Evolutionary conservation across 1,140 invertebrate species (phyloP).

Genomic region (Eupristina koningsbergeri): DNA sequence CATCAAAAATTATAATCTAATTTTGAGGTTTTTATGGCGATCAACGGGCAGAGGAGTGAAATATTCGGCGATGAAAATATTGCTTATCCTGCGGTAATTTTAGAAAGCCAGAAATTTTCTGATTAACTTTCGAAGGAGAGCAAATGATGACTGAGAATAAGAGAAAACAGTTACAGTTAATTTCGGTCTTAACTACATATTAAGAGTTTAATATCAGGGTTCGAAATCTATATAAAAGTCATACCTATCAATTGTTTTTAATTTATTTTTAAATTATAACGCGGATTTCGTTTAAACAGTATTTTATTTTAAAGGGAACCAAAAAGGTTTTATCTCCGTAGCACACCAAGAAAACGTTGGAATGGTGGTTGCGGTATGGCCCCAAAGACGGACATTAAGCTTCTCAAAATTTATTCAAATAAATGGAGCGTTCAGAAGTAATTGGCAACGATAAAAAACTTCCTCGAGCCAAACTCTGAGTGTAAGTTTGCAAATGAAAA

Average conservation of each 20-base stretch:
- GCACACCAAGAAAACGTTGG: too few species aligned
- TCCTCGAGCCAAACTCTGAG: neutral
- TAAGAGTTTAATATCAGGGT: neutral
- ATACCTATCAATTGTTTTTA: neutral
- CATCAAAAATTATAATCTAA: constrained; percentile 7
- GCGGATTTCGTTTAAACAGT: neutral
- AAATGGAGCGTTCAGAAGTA: neutral
- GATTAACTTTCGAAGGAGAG: neutral
- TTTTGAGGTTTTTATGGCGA: neutral
- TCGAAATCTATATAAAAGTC: neutral
- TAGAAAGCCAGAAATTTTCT: neutral
- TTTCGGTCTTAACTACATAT: neutral
- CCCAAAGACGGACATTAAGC: too few species aligned
- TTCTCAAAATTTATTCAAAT: neutral
- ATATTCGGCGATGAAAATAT: constrained; percentile 34
- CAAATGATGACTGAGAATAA: neutral
- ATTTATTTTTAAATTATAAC: neutral
- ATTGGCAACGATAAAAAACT: neutral
- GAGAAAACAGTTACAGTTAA: constrained; percentile 39
- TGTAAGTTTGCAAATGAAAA: neutral
- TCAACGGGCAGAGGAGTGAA: neutral
- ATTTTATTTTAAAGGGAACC: too few species aligned
- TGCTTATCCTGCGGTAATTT: neutral
- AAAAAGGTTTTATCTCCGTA: too few species aligned
- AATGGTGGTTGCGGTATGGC: too few species aligned